Base-by-base conservation (phyloP, 2,113 vertebrate genomes). In the Chamaetylas fuelleborni region DNA sequence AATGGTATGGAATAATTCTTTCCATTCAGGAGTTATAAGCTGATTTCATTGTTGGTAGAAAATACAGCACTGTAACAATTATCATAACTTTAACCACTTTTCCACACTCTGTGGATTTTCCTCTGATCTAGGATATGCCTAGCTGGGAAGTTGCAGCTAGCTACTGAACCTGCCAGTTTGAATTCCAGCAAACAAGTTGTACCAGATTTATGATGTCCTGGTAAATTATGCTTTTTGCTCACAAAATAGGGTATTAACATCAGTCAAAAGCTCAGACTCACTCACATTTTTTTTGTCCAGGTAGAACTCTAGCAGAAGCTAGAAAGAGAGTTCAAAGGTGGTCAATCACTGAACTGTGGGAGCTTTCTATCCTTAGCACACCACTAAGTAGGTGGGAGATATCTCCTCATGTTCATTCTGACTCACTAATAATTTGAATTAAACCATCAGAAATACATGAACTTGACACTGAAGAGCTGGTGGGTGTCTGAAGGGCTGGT, bases 1-100 rank as follows among this genome's bases (percentile, higher is more conserved):
- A 85, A 53, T 85, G 57, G n/a, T 85, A 64, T 3, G n/a, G 73
- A 90, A 88, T 92, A 92, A 94, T 96, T 92, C 54, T 96, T 97
- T 95, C 92, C 86, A 95, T 92, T 77, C 61, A 87, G 86, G 79
- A 94, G 51, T 74, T 96, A 86, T 23, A 86, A 78, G 18, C n/a
- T 43, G 65, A 86, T 96, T 93, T 96, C 12, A 56, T 26, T 94
- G 76, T 67, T 11, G 16, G 60, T 93, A 94, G 86, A 95, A 95
- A 95, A 77, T 80, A 82, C 72, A 90, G 86, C 74, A 58, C 90
- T 89, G 58, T 90, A 74, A 88, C 61, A 78, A 91, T 88, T 95
- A 90, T 43, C 72, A 57, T 88, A 71, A 74, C 72, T 94, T 92
- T 81, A 95, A 95, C 89, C 66, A 81, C 33, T 95, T 95, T 72